A percentile compares a stretch with the other conserved stretches of the same genome.
These are phyloP conservation scores for Pandemis corylana DNA, from an alignment of 2,888 invertebrate genomes.

Conservation along the genomic window DNA sequence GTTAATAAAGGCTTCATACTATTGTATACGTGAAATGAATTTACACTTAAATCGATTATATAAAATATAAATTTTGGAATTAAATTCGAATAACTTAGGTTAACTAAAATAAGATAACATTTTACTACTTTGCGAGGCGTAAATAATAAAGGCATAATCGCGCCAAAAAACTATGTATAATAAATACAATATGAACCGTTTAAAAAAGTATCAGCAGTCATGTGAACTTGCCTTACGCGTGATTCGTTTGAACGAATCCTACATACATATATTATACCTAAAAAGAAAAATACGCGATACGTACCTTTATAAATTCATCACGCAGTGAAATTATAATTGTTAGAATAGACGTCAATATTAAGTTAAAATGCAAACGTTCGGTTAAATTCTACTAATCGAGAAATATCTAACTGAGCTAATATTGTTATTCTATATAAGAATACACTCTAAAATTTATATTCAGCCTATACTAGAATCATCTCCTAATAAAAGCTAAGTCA, in stretches of 20 bases:
- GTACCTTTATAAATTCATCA: no score
- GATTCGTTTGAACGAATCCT: background rate
- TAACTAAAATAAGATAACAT: slow-evolving; percentile 5
- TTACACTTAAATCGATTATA: background rate
- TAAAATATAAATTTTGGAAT: background rate
- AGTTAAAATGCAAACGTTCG: slow-evolving; percentile 8
- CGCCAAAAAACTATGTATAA: background rate
- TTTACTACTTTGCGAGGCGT: slow-evolving; percentile 25
- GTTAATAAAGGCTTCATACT: background rate
- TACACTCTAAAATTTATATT: background rate
- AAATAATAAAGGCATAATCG: background rate
- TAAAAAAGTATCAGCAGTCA: background rate
- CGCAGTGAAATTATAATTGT: background rate
- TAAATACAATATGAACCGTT: no score
- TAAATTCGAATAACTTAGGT: background rate
- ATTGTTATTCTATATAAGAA: background rate
- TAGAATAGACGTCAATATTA: slow-evolving; percentile 9
- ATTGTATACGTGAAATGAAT: background rate
- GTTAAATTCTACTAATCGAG: background rate
- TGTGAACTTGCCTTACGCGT: background rate
- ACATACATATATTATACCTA: background rate
- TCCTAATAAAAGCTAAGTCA: background rate
- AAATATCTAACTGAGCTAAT: background rate
- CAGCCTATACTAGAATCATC: background rate
- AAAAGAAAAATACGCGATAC: no score